A percentile compares a stretch with the other conserved stretches of the same genome.
phyloP scores from a whole-genome alignment of 2,888 invertebrate species.

The Epirrhoe alternata region DNA sequence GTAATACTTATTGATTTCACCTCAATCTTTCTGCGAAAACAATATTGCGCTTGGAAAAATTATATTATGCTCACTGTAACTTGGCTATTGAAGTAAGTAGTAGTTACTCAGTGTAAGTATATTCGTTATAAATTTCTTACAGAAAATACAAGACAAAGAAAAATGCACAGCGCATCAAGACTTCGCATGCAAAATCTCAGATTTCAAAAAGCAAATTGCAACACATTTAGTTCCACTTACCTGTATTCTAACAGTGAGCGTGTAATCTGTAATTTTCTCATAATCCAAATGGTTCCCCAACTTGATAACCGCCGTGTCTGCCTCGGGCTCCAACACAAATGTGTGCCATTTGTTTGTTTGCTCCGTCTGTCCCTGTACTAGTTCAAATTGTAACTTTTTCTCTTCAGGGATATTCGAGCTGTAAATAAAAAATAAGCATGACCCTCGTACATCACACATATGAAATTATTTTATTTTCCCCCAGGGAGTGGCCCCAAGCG shows the following conservation, averaged over 20 bases:
- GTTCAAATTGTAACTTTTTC: constrained; percentile 90
- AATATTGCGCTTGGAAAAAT: too few relatives aligned
- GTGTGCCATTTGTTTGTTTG: constrained; percentile 94
- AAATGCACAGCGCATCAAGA: constrained; percentile 7
- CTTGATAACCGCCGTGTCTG: constrained; percentile 89
- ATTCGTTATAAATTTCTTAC: neutral
- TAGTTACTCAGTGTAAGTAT: too few relatives aligned
- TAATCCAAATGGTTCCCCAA: constrained; percentile 92
- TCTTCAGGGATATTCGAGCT: constrained; percentile 92
- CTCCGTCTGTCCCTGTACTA: constrained; percentile 92
- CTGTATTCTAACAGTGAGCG: constrained; percentile 91
- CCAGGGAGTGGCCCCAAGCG: constrained; percentile 25
- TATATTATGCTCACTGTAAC: too few relatives aligned
- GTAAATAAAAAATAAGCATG: constrained; percentile 41
- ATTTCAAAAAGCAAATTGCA: constrained; percentile 20
- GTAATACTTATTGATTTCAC: too few relatives aligned
- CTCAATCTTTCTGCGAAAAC: too few relatives aligned
- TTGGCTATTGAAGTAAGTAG: too few relatives aligned
- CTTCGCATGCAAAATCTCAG: constrained; percentile 6
- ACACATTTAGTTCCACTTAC: constrained; percentile 60
- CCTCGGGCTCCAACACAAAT: constrained; percentile 88
- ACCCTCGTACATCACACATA: constrained; percentile 39
- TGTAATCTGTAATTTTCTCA: constrained; percentile 93
- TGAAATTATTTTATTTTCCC: constrained; percentile 37
- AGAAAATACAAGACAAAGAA: neutral